A percentile compares a stretch with the other conserved stretches of the same genome.
Evolutionary conservation across 2,797 vertebrate genomes (phyloP).

Genomic region (Betta splendens): DNA sequence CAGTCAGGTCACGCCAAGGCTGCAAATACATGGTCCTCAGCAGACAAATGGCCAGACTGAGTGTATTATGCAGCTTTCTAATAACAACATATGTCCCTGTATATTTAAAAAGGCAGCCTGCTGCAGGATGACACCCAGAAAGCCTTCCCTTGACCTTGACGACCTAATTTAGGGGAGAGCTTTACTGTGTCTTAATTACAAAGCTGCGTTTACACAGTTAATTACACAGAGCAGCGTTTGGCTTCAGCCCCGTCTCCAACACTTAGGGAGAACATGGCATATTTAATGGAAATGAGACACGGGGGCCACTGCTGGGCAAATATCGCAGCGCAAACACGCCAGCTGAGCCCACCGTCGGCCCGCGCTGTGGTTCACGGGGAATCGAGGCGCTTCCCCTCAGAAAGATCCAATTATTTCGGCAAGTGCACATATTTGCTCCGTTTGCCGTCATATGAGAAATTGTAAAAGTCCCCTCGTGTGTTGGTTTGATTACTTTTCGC

Average conservation of each 20-base stretch:
- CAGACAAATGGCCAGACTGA: slow-evolving; percentile 4
- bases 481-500: neutral
- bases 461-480: neutral
- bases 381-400: neutral
- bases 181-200: slow-evolving; percentile 81
- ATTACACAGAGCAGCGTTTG: slow-evolving; percentile 74
- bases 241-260: slow-evolving; percentile 70
- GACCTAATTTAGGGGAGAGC: slow-evolving; percentile 74
- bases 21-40: slow-evolving; percentile 6
- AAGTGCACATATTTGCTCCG: neutral
- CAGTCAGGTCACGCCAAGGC: slow-evolving; percentile 29
- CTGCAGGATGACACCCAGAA: slow-evolving; percentile 17
- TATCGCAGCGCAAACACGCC: slow-evolving; percentile 27
- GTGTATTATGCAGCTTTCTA: neutral
- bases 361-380: neutral
- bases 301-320: slow-evolving; percentile 46
- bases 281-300: slow-evolving; percentile 69
- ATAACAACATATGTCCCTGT: slow-evolving; percentile 2
- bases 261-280: slow-evolving; percentile 66
- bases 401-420: neutral
- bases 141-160: slow-evolving; percentile 70
- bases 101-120: slow-evolving; percentile 26
- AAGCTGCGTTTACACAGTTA: slow-evolving; percentile 78
- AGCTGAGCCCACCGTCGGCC: slow-evolving; percentile 20
- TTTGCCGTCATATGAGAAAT: neutral